phyloP scores from a whole-genome alignment of 2,113 vertebrate genomes.

The Cavia porcellus region DNA sequence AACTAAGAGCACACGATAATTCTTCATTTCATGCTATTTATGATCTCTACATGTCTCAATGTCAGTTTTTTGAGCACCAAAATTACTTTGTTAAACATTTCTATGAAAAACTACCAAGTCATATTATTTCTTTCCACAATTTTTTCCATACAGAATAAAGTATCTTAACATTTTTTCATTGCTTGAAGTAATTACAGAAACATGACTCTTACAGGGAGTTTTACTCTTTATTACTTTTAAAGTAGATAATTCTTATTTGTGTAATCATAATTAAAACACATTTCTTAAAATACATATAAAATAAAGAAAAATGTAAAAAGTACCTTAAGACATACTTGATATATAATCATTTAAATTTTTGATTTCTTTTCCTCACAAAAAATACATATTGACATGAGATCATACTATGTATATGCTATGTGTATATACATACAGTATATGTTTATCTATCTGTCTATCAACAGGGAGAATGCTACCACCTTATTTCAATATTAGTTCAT shows the following conservation, averaged over 20 bases:
- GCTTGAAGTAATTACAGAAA: constrained; percentile 10
- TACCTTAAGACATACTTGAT: background rate
- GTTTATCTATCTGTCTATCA: background rate
- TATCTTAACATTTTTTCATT: background rate
- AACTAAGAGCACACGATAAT: rapidly evolving
- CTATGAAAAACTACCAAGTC: background rate
- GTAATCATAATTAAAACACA: constrained; percentile 12
- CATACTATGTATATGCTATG: background rate
- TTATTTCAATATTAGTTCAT: background rate
- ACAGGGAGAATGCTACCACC: background rate
- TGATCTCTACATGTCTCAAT: background rate
- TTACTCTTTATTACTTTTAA: constrained; percentile 13
- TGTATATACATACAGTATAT: background rate
- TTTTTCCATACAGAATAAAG: constrained; percentile 2
- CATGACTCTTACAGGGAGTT: background rate
- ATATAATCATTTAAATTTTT: constrained; percentile 28
- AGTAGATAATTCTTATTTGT: background rate
- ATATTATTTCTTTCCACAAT: background rate
- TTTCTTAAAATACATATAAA: constrained; percentile 42
- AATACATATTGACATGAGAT: background rate
- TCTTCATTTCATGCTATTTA: background rate
- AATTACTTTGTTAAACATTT: background rate
- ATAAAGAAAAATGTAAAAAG: background rate
- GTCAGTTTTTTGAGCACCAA: background rate
- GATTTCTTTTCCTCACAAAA: background rate